phyloP scores from a whole-genome alignment of 2,797 vertebrate genomes.

The Sebastes vulpes region DNA sequence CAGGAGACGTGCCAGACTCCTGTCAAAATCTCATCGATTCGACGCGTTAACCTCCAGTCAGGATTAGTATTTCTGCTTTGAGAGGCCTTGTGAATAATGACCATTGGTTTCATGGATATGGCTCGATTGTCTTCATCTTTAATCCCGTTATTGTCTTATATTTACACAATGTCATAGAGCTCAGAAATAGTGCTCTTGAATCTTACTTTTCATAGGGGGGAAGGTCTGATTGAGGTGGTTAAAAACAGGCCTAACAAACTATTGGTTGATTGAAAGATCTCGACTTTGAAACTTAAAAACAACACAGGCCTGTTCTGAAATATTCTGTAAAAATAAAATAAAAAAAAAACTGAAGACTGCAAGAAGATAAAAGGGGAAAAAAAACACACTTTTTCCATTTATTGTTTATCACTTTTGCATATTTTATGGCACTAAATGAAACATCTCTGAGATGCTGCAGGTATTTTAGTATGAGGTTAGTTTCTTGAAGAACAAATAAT shows the following conservation, averaged over 20 bases:
- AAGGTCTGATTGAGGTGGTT: neutral
- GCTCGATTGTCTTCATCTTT: conserved; percentile 86
- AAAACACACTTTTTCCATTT: conserved; percentile 14
- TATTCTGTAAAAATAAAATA: neutral
- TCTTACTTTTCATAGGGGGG: conserved; percentile 11
- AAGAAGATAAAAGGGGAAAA: neutral
- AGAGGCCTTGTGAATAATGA: conserved; percentile 41
- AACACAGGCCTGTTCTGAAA: conserved; percentile 13
- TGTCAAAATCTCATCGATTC: conserved; percentile 6
- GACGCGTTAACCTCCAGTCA: neutral
- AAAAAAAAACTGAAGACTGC: conserved; percentile 16
- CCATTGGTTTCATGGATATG: conserved; percentile 70
- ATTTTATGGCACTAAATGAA: conserved; percentile 76
- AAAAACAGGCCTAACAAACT: conserved; percentile 14
- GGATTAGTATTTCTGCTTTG: conserved; percentile 30
- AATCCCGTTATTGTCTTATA: conserved; percentile 73
- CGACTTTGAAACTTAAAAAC: neutral
- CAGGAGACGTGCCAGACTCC: conserved; percentile 2
- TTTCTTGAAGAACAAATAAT: conserved; percentile 12
- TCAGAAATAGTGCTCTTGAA: neutral
- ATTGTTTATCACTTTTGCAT: conserved; percentile 77
- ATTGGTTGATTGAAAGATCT: neutral
- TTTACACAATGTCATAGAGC: conserved; percentile 78
- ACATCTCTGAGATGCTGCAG: conserved; percentile 41
- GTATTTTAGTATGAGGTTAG: conserved; percentile 60